Conservation (phyloP, 2,888 invertebrate genomes). For the Gandaritis pyraliata region DNA sequence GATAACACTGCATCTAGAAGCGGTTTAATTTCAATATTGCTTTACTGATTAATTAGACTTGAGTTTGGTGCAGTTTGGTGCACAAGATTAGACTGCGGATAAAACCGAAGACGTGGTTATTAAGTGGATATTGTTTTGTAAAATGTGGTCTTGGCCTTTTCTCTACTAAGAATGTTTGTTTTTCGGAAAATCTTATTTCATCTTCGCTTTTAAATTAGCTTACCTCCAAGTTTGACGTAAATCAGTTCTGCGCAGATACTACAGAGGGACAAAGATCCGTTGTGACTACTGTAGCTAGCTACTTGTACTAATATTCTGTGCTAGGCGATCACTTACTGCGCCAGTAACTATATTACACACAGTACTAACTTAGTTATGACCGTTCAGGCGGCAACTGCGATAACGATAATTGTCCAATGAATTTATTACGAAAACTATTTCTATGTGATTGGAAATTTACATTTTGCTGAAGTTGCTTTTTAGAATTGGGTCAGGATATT, state of each 20-base stretch:
- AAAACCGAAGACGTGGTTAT: too few relatives aligned
- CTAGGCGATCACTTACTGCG: constrained; percentile 11
- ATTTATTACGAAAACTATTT: constrained; percentile 33
- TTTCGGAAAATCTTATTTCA: too few relatives aligned
- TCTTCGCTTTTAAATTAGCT: too few relatives aligned
- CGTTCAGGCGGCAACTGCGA: constrained; percentile 34
- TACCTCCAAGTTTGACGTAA: too few relatives aligned
- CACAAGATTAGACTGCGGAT: background rate
- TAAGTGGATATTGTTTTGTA: too few relatives aligned
- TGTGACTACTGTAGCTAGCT: too few relatives aligned
- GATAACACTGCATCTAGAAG: constrained; percentile 37
- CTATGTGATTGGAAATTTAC: constrained; percentile 29
- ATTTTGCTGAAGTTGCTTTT: constrained; percentile 19
- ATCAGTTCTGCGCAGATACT: too few relatives aligned
- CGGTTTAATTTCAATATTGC: constrained; percentile 44
- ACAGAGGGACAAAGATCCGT: too few relatives aligned
- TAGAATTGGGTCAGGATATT: background rate
- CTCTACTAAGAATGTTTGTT: too few relatives aligned
- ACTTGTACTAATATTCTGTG: too few relatives aligned
- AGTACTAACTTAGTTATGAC: constrained; percentile 32
- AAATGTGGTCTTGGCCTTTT: too few relatives aligned
- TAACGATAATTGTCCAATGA: constrained; percentile 40
- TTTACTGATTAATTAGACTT: constrained; percentile 44
- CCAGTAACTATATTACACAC: constrained; percentile 19
- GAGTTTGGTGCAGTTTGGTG: constrained; percentile 24